phyloP scores from a whole-genome alignment of 2,113 vertebrate genomes.

The Lycocorax pyrrhopterus region DNA sequence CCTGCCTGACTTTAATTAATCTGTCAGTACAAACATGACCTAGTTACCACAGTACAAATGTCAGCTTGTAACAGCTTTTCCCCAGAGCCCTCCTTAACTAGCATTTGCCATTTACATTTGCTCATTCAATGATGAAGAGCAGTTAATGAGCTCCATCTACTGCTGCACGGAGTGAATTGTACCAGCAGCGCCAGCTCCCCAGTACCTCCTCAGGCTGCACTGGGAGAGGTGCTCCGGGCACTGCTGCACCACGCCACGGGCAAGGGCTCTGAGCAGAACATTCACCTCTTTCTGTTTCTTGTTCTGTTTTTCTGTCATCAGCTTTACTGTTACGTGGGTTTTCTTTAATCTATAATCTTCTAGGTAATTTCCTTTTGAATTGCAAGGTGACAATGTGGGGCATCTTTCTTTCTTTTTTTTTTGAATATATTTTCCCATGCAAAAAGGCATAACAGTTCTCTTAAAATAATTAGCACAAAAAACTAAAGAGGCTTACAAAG shows the following conservation, averaged over 20 bases:
- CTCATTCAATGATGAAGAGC: not conserved
- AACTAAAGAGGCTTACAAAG: fast-evolving
- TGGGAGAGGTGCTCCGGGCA: fast-evolving
- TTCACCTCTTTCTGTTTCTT: not conserved
- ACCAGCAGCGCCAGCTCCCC: not conserved
- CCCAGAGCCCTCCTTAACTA: not conserved
- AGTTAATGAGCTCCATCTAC: slow-evolving; percentile 56
- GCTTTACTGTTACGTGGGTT: fast-evolving
- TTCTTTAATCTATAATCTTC: not conserved
- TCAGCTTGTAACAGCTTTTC: slow-evolving; percentile 10
- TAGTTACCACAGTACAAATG: not conserved
- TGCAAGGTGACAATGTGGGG: fast-evolving
- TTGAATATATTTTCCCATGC: not conserved
- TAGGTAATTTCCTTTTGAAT: not conserved
- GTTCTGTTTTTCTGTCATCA: not conserved
- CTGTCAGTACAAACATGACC: not conserved
- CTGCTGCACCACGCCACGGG: not conserved
- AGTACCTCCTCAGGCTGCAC: not conserved
- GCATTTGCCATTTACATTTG: not conserved
- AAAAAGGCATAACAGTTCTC: not conserved
- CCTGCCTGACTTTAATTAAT: slow-evolving; percentile 19
- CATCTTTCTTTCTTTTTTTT: not conserved
- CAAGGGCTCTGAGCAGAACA: not conserved
- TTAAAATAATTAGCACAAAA: not conserved
- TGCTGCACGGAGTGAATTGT: not conserved